Conservation (phyloP, 2,797 vertebrate species). For the Dicrostonyx torquatus region DNA sequence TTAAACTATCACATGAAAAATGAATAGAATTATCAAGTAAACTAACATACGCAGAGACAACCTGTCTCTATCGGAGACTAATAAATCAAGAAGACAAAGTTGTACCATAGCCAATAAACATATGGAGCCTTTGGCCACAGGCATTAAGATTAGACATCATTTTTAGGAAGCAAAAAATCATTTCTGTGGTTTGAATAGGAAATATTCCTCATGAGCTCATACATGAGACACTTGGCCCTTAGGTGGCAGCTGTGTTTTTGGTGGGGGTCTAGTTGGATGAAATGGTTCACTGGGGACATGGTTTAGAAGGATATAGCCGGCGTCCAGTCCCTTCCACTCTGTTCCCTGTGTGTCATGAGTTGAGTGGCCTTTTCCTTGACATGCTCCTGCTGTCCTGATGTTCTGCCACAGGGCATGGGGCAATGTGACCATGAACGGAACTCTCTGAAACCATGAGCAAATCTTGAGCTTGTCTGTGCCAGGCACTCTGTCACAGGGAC, state of each 20-base stretch:
- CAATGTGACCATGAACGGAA: background rate
- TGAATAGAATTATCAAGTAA: background rate
- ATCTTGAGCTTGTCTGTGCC: background rate
- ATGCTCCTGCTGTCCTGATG: background rate
- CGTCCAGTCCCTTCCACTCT: background rate
- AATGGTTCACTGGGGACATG: too few species aligned
- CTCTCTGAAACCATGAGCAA: background rate
- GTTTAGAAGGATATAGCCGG: background rate
- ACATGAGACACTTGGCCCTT: background rate
- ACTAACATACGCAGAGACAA: background rate
- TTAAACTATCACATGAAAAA: conserved; percentile 33
- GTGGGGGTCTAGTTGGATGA: background rate
- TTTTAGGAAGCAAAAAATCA: conserved; percentile 22
- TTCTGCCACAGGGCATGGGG: background rate
- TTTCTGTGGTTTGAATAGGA: background rate
- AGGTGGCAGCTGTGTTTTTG: background rate
- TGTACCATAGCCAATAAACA: background rate
- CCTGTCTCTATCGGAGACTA: conserved; percentile 14
- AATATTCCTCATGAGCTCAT: background rate
- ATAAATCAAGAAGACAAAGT: background rate
- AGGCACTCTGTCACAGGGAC: background rate
- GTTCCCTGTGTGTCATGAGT: too few species aligned
- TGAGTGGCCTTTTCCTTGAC: background rate
- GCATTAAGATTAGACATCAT: conserved; percentile 3
- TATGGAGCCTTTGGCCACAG: background rate